These are phyloP conservation scores for Typhlichthys subterraneus DNA, from an alignment of 2,797 vertebrate species.

Conservation along the genomic window DNA sequence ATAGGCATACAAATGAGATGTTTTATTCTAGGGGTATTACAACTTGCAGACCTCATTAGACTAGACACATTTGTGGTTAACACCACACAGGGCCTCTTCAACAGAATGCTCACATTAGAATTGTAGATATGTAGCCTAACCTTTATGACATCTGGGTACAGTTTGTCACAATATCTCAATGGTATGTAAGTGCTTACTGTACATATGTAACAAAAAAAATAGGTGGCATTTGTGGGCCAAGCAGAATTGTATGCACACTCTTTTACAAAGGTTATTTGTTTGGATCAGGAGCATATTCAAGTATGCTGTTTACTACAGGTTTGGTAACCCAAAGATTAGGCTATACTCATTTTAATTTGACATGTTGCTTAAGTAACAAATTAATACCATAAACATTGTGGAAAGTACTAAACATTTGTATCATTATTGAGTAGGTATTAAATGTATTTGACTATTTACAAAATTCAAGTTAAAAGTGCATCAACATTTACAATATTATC, in stretches of 20 bases:
- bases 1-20: constrained; percentile 27
- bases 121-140: constrained; percentile 21
- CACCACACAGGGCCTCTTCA: constrained; percentile 16
- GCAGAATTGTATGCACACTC: constrained; percentile 61
- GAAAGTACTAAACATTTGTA: constrained; percentile 48
- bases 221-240: constrained; percentile 6
- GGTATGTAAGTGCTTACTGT: constrained; percentile 2
- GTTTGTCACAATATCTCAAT: constrained; percentile 4
- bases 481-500: constrained; percentile 63
- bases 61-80: constrained; percentile 40
- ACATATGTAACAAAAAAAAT: constrained; percentile 3
- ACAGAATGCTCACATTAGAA: constrained; percentile 18
- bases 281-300: constrained; percentile 64
- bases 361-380: constrained; percentile 47
- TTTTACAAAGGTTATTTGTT: constrained; percentile 64
- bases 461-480: constrained; percentile 87
- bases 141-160: constrained; percentile 20
- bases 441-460: constrained; percentile 78
- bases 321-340: constrained; percentile 27
- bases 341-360: constrained; percentile 24
- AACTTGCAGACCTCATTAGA: constrained; percentile 49
- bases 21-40: constrained; percentile 62
- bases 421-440: constrained; percentile 55
- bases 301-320: constrained; percentile 29
- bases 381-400: constrained; percentile 55